A percentile compares a stretch with the other conserved stretches of the same genome.
Evolutionary conservation across 2,113 vertebrate genomes (phyloP).

Genomic region (Toxotes jaculatrix): DNA sequence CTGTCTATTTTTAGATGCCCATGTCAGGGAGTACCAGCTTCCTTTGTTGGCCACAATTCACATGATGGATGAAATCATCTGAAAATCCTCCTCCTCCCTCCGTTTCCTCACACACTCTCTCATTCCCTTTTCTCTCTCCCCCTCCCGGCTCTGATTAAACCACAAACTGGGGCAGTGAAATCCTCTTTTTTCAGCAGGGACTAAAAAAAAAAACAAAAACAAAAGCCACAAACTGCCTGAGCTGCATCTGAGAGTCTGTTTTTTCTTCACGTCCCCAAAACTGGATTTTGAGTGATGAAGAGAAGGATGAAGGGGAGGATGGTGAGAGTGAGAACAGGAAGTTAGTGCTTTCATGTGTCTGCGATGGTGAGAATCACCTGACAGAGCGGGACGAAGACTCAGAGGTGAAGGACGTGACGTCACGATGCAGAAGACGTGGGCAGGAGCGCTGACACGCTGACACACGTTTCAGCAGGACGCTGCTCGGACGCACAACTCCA

Average conservation of each 20-base stretch:
- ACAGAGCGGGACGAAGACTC: neutral
- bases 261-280: neutral
- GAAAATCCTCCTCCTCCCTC: slow-evolving; percentile 53
- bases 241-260: neutral
- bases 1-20: slow-evolving; percentile 87
- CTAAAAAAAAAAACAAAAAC: too few species aligned
- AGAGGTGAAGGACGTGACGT: too few species aligned
- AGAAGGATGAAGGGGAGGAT: neutral
- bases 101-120: slow-evolving; percentile 32
- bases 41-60: slow-evolving; percentile 86
- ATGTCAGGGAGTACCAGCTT: slow-evolving; percentile 87
- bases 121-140: neutral
- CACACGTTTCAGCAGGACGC: too few species aligned
- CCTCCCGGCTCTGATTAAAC: slow-evolving; percentile 22
- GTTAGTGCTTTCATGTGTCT: too few species aligned
- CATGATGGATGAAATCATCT: slow-evolving; percentile 91
- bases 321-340: too few species aligned
- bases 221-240: neutral
- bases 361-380: neutral
- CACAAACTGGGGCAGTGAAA: slow-evolving; percentile 83
- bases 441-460: too few species aligned
- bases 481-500: too few species aligned
- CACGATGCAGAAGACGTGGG: too few species aligned
- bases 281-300: slow-evolving; percentile 2
- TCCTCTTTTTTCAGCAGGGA: neutral